Percentiles rank a stretch among this genome's conserved stretches.
phyloP scores from a whole-genome alignment of 2,888 invertebrate species.

The Celastrina argiolus region DNA sequence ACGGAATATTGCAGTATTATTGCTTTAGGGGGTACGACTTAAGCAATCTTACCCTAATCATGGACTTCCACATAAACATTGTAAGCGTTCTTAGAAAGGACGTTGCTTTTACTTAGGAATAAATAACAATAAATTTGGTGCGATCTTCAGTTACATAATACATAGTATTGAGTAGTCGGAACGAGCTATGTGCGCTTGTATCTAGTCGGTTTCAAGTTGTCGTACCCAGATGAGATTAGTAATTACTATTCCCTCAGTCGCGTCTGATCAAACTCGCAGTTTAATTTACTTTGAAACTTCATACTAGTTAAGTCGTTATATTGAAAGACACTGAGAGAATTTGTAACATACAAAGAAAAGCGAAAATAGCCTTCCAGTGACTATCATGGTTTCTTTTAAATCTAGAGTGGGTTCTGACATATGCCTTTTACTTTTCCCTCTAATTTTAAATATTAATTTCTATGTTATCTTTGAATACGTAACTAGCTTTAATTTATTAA shows the following conservation, averaged over 20 bases:
- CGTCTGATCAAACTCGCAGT: background rate
- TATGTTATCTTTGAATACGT: background rate
- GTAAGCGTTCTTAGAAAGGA: no score
- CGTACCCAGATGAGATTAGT: slow-evolving; percentile 1
- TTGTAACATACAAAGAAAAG: background rate
- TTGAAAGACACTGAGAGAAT: background rate
- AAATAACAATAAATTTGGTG: no score
- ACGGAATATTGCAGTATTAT: no score
- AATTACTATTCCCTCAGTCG: slow-evolving; percentile 4
- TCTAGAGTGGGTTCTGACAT: background rate
- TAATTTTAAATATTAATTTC: background rate
- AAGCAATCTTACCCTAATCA: no score
- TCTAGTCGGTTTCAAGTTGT: background rate
- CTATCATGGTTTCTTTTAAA: background rate
- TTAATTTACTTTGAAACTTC: slow-evolving; percentile 11
- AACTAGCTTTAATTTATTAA: no score
- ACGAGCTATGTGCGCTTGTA: background rate
- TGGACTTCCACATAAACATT: no score
- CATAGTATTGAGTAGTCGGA: background rate
- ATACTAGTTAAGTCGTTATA: slow-evolving; percentile 31
- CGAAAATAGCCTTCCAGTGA: background rate
- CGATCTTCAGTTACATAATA: no score
- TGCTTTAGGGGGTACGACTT: no score
- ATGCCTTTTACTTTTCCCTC: background rate
- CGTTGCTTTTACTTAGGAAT: no score